phyloP scores from a whole-genome alignment of 2,113 vertebrate genomes.

The Spermophilus dauricus region DNA sequence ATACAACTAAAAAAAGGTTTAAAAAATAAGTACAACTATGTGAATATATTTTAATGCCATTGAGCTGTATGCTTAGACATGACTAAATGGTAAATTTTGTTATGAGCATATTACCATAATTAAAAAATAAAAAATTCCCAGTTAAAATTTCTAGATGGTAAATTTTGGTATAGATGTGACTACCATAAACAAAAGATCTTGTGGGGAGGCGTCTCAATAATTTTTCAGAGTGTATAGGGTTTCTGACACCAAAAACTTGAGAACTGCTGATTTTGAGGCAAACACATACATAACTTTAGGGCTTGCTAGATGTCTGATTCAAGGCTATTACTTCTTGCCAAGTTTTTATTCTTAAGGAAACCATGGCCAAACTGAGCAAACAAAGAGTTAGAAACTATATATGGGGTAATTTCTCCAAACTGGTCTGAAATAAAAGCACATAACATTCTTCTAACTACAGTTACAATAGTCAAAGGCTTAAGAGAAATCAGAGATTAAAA shows the following conservation, averaged over 20 bases:
- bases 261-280: background rate
- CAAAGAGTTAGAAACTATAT: background rate
- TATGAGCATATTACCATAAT: conserved; percentile 6
- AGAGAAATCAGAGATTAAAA: background rate
- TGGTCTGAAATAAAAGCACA: conserved; percentile 44
- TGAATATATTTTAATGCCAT: background rate
- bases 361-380: conserved; percentile 23
- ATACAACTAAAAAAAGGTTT: too few relatives aligned
- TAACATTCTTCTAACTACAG: background rate
- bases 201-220: background rate
- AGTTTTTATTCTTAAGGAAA: conserved; percentile 38
- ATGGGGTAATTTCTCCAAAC: background rate
- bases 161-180: background rate
- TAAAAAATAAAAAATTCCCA: background rate
- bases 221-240: background rate
- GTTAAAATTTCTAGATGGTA: background rate
- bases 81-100: background rate
- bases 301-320: background rate
- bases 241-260: background rate
- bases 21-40: background rate
- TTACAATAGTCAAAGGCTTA: background rate
- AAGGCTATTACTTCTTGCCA: background rate
- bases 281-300: background rate
- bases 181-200: background rate
- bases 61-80: background rate